These are phyloP conservation scores for Hemithea aestivaria DNA, from an alignment of 2,888 invertebrate species.

Conservation along the genomic window DNA sequence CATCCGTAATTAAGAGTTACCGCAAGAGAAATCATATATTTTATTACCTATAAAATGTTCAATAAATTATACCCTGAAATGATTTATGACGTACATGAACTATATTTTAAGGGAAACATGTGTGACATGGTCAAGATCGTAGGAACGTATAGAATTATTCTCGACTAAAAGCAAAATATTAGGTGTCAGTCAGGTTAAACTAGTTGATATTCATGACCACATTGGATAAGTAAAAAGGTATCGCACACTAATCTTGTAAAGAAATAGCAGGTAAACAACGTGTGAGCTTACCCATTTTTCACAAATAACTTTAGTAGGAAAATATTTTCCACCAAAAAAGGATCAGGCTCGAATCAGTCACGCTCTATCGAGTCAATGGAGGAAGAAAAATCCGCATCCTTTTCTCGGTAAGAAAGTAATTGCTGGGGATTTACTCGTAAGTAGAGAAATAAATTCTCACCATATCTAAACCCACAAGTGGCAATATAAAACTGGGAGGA, in stretches of 20 bases:
- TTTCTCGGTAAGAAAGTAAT: constrained; percentile 12
- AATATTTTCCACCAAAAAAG: constrained; percentile 5
- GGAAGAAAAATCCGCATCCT: constrained; percentile 6
- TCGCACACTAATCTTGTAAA: too few relatives aligned
- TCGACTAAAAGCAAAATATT: background rate
- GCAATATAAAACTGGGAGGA: constrained; percentile 1
- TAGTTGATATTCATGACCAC: too few relatives aligned
- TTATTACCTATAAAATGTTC: constrained; percentile 22
- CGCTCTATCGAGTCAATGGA: constrained; percentile 9
- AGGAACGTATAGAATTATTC: constrained; percentile 1
- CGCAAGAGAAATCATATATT: constrained; percentile 25
- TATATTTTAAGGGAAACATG: constrained; percentile 6
- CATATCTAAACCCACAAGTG: constrained; percentile 8
- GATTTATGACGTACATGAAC: constrained; percentile 12
- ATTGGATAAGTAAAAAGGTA: too few relatives aligned
- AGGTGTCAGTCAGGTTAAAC: too few relatives aligned
- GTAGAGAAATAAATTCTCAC: constrained; percentile 7
- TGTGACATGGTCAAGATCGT: too few relatives aligned
- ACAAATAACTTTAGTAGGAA: background rate
- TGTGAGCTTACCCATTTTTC: background rate
- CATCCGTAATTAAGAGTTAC: constrained; percentile 41
- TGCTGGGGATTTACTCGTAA: constrained; percentile 10
- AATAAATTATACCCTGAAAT: constrained; percentile 21
- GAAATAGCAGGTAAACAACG: background rate
- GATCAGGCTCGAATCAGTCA: constrained; percentile 4